Evolutionary conservation across 2,888 invertebrate species (phyloP).

Genomic region (Himalopsyche kuldschensis): DNA sequence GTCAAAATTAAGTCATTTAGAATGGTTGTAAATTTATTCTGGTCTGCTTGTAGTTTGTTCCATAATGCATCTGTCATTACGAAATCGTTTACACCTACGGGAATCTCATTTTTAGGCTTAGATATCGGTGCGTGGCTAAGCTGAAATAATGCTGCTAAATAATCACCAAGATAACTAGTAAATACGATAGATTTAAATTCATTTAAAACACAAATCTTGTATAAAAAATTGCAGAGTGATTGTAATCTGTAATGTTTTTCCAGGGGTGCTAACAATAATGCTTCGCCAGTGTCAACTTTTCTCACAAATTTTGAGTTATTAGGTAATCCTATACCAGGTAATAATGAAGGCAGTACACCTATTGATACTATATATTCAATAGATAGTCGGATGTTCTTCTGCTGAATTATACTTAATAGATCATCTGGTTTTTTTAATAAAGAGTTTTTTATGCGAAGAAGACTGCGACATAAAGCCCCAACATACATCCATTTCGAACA

Average conservation of each 20-base stretch:
- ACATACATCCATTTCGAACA: conserved; percentile 51
- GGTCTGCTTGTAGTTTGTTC: conserved; percentile 55
- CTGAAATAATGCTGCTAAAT: conserved; percentile 71
- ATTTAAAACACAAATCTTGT: conserved; percentile 53
- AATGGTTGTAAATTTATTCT: conserved; percentile 53
- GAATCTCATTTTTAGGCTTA: conserved; percentile 55
- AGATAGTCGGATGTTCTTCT: conserved; percentile 63
- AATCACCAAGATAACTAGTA: conserved; percentile 60
- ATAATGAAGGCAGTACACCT: conserved; percentile 67
- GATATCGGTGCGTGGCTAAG: conserved; percentile 67
- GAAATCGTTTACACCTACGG: conserved; percentile 43
- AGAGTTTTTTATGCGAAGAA: conserved; percentile 49
- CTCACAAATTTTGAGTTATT: conserved; percentile 51
- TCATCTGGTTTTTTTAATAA: conserved; percentile 47
- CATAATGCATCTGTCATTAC: conserved; percentile 63
- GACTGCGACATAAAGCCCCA: conserved; percentile 50
- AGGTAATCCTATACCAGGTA: conserved; percentile 66
- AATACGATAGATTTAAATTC: conserved; percentile 61
- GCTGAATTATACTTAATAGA: conserved; percentile 68
- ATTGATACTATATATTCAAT: conserved; percentile 66
- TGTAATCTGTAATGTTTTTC: conserved; percentile 58
- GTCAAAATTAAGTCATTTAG: conserved; percentile 59
- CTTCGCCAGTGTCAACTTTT: neutral
- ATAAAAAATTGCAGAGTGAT: conserved; percentile 55
- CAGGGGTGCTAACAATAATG: conserved; percentile 39